A percentile compares a stretch with the other conserved stretches of the same genome.
Evolutionary conservation across 2,113 vertebrate genomes (phyloP).

Genomic region (Spilogale gracilis): DNA sequence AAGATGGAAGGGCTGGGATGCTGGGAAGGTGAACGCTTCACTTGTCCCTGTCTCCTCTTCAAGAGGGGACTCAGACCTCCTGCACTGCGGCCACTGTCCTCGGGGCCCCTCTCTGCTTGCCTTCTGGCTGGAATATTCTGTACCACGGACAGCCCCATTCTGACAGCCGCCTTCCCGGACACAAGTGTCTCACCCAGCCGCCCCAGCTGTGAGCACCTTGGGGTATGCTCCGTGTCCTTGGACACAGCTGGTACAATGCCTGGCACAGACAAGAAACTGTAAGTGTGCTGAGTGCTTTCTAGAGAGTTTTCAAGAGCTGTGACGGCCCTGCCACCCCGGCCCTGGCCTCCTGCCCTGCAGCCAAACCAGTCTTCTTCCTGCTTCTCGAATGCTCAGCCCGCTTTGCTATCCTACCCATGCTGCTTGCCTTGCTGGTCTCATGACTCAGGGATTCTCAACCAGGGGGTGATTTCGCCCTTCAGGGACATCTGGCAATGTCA

Average conservation of each 20-base stretch:
- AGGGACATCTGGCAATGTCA: neutral
- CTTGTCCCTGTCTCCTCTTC: neutral
- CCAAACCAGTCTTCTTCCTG: neutral
- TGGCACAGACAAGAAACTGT: neutral
- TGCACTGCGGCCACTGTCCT: neutral
- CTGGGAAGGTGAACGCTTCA: neutral
- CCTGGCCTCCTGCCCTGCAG: neutral
- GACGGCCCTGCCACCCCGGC: neutral
- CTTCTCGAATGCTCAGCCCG: accelerated
- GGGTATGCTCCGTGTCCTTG: neutral
- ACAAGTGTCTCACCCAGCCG: neutral
- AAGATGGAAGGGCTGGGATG: accelerated
- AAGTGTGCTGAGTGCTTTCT: neutral
- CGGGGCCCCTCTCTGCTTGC: neutral
- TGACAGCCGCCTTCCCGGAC: neutral
- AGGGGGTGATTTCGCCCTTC: accelerated
- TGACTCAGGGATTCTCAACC: neutral
- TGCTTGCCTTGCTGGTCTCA: neutral
- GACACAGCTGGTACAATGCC: neutral
- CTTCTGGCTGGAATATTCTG: neutral
- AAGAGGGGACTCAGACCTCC: neutral
- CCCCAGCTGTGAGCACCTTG: neutral
- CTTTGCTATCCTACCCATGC: accelerated
- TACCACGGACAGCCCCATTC: neutral
- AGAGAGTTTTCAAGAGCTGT: neutral